These are phyloP conservation scores for Kradibia gibbosae DNA, from an alignment of 1,140 invertebrate species.

Conservation along the genomic window DNA sequence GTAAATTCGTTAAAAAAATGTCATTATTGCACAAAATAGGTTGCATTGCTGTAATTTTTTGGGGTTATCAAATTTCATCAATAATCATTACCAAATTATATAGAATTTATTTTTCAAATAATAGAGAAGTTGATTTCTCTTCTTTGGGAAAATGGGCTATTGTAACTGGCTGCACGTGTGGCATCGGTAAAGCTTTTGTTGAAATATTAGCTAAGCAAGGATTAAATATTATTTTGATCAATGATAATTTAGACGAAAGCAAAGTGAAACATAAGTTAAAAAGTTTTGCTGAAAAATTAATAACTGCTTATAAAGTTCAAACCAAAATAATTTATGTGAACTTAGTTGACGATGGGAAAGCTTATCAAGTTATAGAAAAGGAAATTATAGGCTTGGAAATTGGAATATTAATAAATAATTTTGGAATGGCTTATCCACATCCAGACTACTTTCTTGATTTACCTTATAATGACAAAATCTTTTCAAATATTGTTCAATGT, in stretches of 20 bases:
- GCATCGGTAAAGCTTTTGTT: slow-evolving; percentile 89
- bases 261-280: slow-evolving; percentile 77
- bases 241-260: slow-evolving; percentile 86
- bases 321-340: slow-evolving; percentile 88
- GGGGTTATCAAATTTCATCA: slow-evolving; percentile 53
- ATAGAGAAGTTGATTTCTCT: slow-evolving; percentile 53
- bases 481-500: slow-evolving; percentile 78
- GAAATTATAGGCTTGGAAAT: slow-evolving; percentile 76
- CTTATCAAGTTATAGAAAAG: slow-evolving; percentile 72
- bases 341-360: slow-evolving; percentile 76
- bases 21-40: slow-evolving; percentile 59
- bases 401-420: slow-evolving; percentile 79
- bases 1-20: slow-evolving; percentile 18
- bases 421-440: slow-evolving; percentile 78
- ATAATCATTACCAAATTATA: slow-evolving; percentile 55
- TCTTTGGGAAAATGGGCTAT: slow-evolving; percentile 72
- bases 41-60: slow-evolving; percentile 59
- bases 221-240: slow-evolving; percentile 89
- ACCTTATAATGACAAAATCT: slow-evolving; percentile 61
- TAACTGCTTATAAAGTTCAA: slow-evolving; percentile 76
- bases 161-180: slow-evolving; percentile 90
- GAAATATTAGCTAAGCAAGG: slow-evolving; percentile 84
- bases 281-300: slow-evolving; percentile 84
- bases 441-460: slow-evolving; percentile 75
- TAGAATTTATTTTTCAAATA: slow-evolving; percentile 51